These are phyloP conservation scores for Tachuris rubrigastra DNA, from an alignment of 2,113 vertebrate species.

Conservation along the genomic window DNA sequence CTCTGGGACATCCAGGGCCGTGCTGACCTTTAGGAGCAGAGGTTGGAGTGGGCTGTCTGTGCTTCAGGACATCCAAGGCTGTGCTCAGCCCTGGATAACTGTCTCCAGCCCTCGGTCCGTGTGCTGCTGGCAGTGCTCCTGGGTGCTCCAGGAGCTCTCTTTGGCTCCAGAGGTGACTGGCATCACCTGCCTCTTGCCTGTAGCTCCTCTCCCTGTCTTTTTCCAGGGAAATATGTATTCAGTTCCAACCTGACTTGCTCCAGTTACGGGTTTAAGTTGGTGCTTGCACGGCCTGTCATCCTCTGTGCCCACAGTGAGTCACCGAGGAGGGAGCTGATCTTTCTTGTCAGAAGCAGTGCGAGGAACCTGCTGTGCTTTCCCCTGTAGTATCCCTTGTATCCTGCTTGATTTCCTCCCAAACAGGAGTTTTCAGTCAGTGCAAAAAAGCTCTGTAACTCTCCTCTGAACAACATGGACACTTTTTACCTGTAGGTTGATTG, in stretches of 20 bases:
- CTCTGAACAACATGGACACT: rapidly evolving
- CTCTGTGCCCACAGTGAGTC: not conserved
- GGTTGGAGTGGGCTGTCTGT: not conserved
- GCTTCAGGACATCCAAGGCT: not conserved
- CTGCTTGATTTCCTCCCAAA: not conserved
- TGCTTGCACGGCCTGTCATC: not conserved
- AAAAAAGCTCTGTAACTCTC: rapidly evolving
- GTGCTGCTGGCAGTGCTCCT: not conserved
- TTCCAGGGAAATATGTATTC: not conserved
- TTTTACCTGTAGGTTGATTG: not conserved
- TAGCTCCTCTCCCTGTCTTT: not conserved
- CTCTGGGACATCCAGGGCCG: not conserved
- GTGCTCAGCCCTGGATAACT: not conserved
- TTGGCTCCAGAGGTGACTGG: not conserved
- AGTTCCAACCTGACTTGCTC: not conserved
- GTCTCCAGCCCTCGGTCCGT: rapidly evolving
- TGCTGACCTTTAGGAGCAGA: too few relatives aligned
- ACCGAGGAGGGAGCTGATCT: not conserved
- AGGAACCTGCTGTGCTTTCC: not conserved
- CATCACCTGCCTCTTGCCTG: not conserved
- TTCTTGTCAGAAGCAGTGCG: not conserved
- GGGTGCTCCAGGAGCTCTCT: not conserved
- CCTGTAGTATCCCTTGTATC: not conserved
- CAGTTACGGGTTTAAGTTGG: not conserved
- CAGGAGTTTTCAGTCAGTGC: not conserved